A percentile compares a stretch with the other conserved stretches of the same genome.
Evolutionary conservation across 2,113 vertebrate species (phyloP).

Genomic region (Butorides virescens): DNA sequence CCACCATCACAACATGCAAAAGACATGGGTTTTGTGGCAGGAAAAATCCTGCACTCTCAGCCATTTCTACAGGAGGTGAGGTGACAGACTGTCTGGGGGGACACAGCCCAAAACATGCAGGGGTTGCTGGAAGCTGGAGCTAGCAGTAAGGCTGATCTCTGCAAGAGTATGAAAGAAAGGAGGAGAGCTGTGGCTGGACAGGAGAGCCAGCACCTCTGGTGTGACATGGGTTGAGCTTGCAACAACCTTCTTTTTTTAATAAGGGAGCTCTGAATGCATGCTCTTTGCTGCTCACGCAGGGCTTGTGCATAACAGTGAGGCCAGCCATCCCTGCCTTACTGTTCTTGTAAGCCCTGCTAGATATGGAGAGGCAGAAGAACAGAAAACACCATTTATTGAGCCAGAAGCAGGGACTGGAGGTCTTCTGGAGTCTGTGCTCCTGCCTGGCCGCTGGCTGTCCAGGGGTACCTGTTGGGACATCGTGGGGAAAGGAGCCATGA

Average conservation of each 20-base stretch:
- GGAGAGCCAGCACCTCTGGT: background rate
- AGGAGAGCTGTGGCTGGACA: background rate
- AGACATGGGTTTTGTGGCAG: background rate
- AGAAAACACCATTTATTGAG: background rate
- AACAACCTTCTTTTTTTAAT: background rate
- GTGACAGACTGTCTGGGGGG: too few relatives aligned
- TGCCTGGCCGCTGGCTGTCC: rapidly evolving
- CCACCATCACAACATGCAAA: rapidly evolving
- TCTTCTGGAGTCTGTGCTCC: background rate
- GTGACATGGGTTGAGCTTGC: rapidly evolving
- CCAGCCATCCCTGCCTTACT: background rate
- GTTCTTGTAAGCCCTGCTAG: background rate
- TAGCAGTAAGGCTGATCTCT: background rate
- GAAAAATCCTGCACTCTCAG: background rate
- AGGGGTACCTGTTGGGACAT: background rate
- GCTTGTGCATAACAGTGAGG: background rate
- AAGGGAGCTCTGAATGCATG: background rate
- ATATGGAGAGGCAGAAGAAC: background rate
- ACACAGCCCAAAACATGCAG: rapidly evolving
- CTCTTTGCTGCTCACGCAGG: background rate
- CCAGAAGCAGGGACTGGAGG: background rate
- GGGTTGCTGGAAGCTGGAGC: rapidly evolving
- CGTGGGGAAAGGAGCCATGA: background rate
- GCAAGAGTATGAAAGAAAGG: background rate
- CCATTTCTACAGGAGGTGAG: rapidly evolving